A percentile compares a stretch with the other conserved stretches of the same genome.
Evolutionary conservation across 2,797 vertebrate species (phyloP).

Genomic region (Gobio occitaniae): DNA sequence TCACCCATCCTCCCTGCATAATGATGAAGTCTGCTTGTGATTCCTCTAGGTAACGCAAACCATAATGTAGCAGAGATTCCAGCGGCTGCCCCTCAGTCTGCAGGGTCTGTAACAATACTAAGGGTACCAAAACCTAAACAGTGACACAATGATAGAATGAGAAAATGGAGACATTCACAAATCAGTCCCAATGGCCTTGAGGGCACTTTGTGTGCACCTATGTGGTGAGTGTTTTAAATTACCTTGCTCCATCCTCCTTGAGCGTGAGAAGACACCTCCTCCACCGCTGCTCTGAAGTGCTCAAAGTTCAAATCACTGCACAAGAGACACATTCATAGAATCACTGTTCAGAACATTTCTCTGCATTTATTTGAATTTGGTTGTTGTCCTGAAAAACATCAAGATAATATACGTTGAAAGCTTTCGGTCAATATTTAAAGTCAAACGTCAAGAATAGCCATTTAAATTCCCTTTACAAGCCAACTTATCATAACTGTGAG

Average conservation of each 20-base stretch:
- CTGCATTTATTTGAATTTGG: neutral
- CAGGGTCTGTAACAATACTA: conserved; percentile 88
- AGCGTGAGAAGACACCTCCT: conserved; percentile 79
- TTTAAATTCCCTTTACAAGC: neutral
- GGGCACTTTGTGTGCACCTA: neutral
- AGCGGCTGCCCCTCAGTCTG: conserved; percentile 80
- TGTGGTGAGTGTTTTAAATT: conserved; percentile 47
- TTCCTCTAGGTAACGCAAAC: conserved; percentile 88
- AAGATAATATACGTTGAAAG: neutral
- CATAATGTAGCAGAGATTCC: conserved; percentile 79
- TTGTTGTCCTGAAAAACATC: neutral
- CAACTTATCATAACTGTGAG: neutral
- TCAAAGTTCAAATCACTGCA: conserved; percentile 89
- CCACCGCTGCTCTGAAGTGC: conserved; percentile 78
- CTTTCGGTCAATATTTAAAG: conserved; percentile 20
- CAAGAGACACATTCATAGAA: conserved; percentile 58
- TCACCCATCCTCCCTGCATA: conserved; percentile 96
- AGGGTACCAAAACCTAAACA: conserved; percentile 86
- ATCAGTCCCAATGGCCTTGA: too few species aligned
- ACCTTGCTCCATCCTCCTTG: conserved; percentile 91
- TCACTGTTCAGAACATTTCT: neutral
- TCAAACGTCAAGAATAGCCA: neutral
- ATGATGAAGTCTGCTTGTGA: conserved; percentile 84
- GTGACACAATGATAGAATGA: neutral
- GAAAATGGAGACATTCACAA: neutral